Evolutionary conservation across 2,113 vertebrate genomes (phyloP).

Genomic region (Corynorhinus townsendii): DNA sequence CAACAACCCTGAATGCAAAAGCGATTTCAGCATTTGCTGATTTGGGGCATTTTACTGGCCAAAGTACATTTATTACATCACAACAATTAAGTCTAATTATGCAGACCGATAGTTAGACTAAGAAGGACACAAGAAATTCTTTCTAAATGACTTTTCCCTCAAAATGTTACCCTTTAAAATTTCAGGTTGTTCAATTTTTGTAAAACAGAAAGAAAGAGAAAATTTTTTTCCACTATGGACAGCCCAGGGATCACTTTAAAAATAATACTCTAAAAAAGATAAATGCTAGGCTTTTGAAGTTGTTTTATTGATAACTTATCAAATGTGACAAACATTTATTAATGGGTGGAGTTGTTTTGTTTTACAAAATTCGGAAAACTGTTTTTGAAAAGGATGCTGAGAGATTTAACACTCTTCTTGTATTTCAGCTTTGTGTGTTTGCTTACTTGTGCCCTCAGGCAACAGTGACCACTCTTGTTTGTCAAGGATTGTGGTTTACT

Average conservation of each 20-base stretch:
- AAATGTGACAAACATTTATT: background rate
- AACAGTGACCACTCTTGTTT: background rate
- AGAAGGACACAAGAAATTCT: background rate
- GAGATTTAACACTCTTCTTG: background rate
- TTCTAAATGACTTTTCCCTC: background rate
- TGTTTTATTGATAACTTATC: background rate
- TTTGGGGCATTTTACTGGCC: background rate
- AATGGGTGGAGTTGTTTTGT: background rate
- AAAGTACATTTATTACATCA: background rate
- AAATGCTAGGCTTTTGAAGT: background rate
- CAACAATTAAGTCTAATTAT: background rate
- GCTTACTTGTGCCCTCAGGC: background rate
- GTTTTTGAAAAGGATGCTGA: background rate
- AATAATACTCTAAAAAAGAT: background rate
- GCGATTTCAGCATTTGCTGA: background rate
- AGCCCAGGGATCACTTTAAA: background rate
- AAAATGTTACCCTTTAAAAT: background rate
- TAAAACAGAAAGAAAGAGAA: background rate
- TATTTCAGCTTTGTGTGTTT: background rate
- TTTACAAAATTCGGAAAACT: background rate
- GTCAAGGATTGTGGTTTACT: background rate
- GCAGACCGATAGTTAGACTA: background rate
- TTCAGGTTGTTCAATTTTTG: background rate
- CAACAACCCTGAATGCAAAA: background rate
- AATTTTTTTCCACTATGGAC: background rate